phyloP scores from a whole-genome alignment of 1,140 invertebrate genomes.

The Polyergus mexicanus region DNA sequence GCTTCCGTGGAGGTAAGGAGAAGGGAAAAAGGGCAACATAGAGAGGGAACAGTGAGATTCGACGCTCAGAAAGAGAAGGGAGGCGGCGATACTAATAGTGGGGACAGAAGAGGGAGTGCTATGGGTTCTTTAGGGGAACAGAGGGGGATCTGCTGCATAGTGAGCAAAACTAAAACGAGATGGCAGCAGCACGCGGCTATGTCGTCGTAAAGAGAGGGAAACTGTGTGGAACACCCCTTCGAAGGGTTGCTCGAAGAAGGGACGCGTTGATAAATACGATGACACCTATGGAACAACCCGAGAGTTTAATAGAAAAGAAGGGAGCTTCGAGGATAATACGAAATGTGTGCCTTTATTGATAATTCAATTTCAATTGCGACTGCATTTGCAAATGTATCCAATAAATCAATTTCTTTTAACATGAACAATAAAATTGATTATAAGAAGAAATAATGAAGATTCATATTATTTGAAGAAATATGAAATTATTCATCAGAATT shows the following conservation, averaged over 20 bases:
- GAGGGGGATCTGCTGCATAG: neutral
- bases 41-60: conserved; percentile 37
- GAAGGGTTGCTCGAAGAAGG: conserved; percentile 8
- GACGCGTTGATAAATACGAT: conserved; percentile 20
- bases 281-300: conserved; percentile 59
- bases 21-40: neutral
- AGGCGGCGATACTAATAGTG: conserved; percentile 55
- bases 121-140: neutral
- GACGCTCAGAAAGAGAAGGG: conserved; percentile 21
- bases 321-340: conserved; percentile 30
- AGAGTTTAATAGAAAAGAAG: conserved; percentile 2
- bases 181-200: conserved; percentile 78
- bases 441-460: neutral
- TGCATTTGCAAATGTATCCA: neutral
- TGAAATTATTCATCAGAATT: neutral
- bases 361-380: conserved; percentile 18
- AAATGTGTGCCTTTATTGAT: neutral
- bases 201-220: neutral
- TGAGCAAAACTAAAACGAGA: conserved; percentile 56
- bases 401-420: neutral
- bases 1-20: conserved; percentile 57
- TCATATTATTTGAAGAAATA: neutral
- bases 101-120: conserved; percentile 27
- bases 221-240: conserved; percentile 9
- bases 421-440: neutral